Conservation (phyloP, 2,888 invertebrate genomes). For the Polymixis flavicincta region DNA sequence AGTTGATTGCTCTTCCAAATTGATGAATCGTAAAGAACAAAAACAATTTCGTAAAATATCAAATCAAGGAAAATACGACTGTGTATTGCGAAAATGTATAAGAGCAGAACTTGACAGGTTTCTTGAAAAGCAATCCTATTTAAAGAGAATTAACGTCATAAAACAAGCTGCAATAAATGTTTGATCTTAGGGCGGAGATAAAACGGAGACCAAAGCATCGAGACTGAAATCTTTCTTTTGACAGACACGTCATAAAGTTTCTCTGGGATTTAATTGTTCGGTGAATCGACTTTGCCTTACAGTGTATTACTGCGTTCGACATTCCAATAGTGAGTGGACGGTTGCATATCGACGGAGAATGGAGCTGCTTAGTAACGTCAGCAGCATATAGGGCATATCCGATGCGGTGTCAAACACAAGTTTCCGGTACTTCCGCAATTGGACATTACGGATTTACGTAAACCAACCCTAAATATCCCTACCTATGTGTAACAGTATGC, state of each 20-base stretch:
- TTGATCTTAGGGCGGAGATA: constrained; percentile 57
- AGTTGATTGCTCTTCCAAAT: constrained; percentile 75
- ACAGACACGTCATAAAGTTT: constrained; percentile 33
- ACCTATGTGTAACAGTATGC: too few species aligned
- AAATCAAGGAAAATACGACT: constrained; percentile 70
- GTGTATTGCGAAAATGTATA: constrained; percentile 61
- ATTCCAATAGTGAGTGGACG: constrained; percentile 40
- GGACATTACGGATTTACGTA: constrained; percentile 67
- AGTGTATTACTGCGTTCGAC: constrained; percentile 29
- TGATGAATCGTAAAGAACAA: constrained; percentile 77
- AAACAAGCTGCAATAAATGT: constrained; percentile 61
- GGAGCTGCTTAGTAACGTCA: constrained; percentile 63
- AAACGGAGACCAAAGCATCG: constrained; percentile 34
- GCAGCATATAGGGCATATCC: constrained; percentile 66
- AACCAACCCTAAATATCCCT: constrained; percentile 46
- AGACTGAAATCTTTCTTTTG: constrained; percentile 35
- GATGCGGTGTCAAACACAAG: constrained; percentile 70
- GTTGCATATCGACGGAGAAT: constrained; percentile 27
- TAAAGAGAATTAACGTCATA: constrained; percentile 65
- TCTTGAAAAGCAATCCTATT: constrained; percentile 59
- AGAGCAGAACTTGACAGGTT: constrained; percentile 58
- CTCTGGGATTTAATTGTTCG: constrained; percentile 14
- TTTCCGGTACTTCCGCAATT: constrained; percentile 69
- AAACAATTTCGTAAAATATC: constrained; percentile 76
- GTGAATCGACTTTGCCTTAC: constrained; percentile 5